phyloP scores from a whole-genome alignment of 1,140 invertebrate species.

The Nasonia vitripennis region DNA sequence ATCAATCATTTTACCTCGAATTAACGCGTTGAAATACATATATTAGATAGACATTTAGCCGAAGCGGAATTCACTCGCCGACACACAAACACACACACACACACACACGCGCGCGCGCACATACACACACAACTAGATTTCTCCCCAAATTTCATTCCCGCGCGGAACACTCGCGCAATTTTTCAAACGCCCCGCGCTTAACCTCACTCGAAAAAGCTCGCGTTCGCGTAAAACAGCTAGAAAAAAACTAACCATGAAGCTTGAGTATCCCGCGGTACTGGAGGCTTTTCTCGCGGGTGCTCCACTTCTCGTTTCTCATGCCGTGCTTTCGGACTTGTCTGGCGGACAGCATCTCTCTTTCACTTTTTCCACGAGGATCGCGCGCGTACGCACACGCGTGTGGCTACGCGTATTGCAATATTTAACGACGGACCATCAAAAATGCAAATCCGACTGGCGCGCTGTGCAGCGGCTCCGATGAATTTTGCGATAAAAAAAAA shows the following conservation, averaged over 20 bases:
- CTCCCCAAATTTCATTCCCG: not conserved
- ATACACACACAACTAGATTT: not conserved
- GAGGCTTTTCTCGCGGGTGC: conserved; percentile 78
- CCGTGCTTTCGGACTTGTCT: conserved; percentile 34
- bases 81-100: not conserved
- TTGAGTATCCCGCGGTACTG: conserved; percentile 80
- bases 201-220: not conserved
- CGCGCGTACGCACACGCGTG: not conserved
- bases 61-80: not conserved
- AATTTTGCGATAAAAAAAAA: not conserved
- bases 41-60: not conserved
- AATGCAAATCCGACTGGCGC: conserved; percentile 19
- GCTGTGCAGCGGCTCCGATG: not conserved
- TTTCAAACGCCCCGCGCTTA: not conserved
- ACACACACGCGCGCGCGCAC: no score
- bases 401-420: conserved; percentile 16
- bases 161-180: not conserved
- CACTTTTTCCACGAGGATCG: not conserved
- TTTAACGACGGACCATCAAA: conserved; percentile 38
- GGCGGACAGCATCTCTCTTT: conserved; percentile 47
- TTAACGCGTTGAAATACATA: no score
- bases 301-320: conserved; percentile 77
- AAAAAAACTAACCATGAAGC: conserved; percentile 75
- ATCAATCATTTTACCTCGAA: not conserved
- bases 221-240: not conserved